phyloP scores from a whole-genome alignment of 1,140 invertebrate species.

The Ceratina calcarata region DNA sequence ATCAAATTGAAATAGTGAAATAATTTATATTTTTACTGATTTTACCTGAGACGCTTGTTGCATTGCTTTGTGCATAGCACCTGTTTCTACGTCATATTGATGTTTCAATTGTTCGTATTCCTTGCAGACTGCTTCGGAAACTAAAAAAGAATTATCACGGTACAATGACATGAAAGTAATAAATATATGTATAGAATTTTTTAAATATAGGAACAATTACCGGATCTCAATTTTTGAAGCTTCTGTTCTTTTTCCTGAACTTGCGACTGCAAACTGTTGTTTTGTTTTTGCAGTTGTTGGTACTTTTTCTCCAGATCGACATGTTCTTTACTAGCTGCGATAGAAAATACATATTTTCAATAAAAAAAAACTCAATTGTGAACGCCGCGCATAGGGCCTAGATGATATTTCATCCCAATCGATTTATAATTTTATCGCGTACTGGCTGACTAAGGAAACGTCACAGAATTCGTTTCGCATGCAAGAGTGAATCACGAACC shows the following conservation, averaged over 20 bases:
- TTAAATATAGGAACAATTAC: constrained; percentile 56
- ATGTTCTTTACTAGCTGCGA: constrained; percentile 82
- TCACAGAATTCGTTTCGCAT: constrained; percentile 54
- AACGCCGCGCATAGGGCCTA: neutral
- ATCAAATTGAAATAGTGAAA: neutral
- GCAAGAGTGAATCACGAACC: constrained; percentile 61
- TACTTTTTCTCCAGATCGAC: constrained; percentile 83
- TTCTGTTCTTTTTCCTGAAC: constrained; percentile 83
- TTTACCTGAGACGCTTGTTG: constrained; percentile 80
- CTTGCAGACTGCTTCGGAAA: constrained; percentile 86
- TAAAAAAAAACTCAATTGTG: too few relatives aligned
- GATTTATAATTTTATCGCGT: constrained; percentile 54
- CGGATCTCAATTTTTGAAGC: constrained; percentile 82
- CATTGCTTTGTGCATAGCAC: constrained; percentile 84
- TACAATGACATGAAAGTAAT: neutral
- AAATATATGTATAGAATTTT: neutral
- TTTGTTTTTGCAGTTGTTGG: constrained; percentile 82
- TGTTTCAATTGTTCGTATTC: constrained; percentile 87
- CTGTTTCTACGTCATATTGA: constrained; percentile 86
- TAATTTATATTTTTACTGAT: neutral
- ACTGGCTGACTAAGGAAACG: constrained; percentile 58
- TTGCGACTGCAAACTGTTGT: constrained; percentile 81
- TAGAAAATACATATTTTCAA: neutral
- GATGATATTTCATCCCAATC: constrained; percentile 38
- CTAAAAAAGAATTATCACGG: constrained; percentile 66